A percentile compares a stretch with the other conserved stretches of the same genome.
These are phyloP conservation scores for Dione vanillae DNA, from an alignment of 2,888 invertebrate genomes.

Conservation along the genomic window DNA sequence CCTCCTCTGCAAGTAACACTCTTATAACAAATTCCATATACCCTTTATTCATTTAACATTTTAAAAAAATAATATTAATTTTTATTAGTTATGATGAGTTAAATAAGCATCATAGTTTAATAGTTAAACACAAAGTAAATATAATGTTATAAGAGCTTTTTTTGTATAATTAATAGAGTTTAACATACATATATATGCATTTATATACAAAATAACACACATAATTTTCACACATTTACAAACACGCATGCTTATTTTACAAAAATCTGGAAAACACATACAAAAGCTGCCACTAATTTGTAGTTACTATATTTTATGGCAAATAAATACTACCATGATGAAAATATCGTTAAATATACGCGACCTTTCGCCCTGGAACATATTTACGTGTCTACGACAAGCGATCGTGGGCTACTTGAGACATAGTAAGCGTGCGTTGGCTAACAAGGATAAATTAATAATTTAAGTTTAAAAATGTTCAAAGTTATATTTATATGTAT, in stretches of 20 bases:
- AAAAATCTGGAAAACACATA: not conserved
- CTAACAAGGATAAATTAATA: slow-evolving; percentile 11
- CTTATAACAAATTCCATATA: no score
- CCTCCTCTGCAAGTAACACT: no score
- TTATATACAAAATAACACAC: not conserved
- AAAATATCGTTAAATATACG: slow-evolving; percentile 12
- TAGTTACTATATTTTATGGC: slow-evolving; percentile 20
- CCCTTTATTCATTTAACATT: no score
- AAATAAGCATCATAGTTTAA: not conserved
- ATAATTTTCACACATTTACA: not conserved
- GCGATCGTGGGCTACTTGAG: slow-evolving; percentile 3
- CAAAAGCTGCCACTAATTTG: not conserved
- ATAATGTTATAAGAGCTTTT: not conserved
- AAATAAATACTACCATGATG: slow-evolving; percentile 16
- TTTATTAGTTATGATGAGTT: no score
- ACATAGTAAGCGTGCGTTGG: slow-evolving; percentile 17
- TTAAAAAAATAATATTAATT: no score
- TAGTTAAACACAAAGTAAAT: not conserved
- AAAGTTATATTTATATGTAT: no score
- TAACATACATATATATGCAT: not conserved
- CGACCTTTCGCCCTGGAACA: slow-evolving; percentile 15
- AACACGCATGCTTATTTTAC: not conserved
- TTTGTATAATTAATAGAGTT: not conserved
- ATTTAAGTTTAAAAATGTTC: not conserved
- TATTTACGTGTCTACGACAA: slow-evolving; percentile 16